These are phyloP conservation scores for Cephalopachus bancanus DNA, from an alignment of 2,797 vertebrate genomes.

Conservation along the genomic window DNA sequence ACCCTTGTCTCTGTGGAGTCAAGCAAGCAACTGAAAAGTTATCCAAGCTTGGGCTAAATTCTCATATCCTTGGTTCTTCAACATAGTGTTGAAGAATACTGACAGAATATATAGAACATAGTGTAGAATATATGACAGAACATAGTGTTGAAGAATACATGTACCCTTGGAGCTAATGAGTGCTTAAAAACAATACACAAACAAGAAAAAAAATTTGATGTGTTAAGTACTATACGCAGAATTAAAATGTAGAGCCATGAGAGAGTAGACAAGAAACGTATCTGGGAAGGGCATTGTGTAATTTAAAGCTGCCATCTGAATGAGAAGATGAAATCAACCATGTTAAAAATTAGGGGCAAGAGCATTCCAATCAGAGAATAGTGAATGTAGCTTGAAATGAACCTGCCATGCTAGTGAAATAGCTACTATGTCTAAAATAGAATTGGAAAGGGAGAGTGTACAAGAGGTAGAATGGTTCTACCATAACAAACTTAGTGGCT, in stretches of 20 bases:
- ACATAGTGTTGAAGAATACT: not conserved
- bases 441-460: not conserved
- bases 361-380: not conserved
- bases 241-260: not conserved
- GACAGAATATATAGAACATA: not conserved
- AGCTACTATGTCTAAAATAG: not conserved
- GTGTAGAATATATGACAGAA: too few species aligned
- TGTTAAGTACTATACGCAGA: not conserved
- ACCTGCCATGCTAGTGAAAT: not conserved
- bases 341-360: conserved; percentile 4
- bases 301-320: not conserved
- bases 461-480: not conserved
- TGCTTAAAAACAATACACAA: not conserved
- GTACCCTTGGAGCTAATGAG: not conserved
- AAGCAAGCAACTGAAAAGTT: not conserved
- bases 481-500: not conserved
- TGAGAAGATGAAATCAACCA: not conserved
- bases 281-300: not conserved
- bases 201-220: not conserved
- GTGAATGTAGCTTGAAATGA: not conserved
- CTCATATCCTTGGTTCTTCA: not conserved
- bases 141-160: too few species aligned
- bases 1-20: not conserved
- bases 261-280: not conserved
- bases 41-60: not conserved